Evolutionary conservation across 2,113 vertebrate species (phyloP), one percentile per base, ranked within the genome.

Genomic region (Astatotilapia flaviijosephi): DNA sequence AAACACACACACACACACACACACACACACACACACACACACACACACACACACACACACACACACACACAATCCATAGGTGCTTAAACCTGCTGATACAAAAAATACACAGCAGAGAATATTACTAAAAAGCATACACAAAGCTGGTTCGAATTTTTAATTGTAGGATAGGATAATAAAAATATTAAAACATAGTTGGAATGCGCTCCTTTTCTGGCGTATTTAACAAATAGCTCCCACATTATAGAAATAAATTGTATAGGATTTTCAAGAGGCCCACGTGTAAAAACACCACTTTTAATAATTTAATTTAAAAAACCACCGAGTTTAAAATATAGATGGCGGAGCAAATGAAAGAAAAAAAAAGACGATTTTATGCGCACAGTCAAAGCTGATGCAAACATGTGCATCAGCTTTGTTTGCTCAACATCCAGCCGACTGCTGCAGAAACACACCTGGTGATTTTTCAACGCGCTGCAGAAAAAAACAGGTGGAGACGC

Each of bases 361-460:
- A 47, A 47, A 60, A 75, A 49, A 75, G 9, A 28, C 21, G 4
- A 19, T 12, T 19, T 49, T 49, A 47, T 49, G 14, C 14, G 26
- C 23, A 28, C 40, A 5, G 40, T 75, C 40, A 47, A 33, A 62
- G 28, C 58, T 33, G 58, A 62, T 62, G 58, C 28, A 60, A 15
- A 26, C 21, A 15, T 73, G 9, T 28, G 42, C 70, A 31, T 47
- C 70, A 49, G 42, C 23, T 31, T 75, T 49, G 42, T 49, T 49
- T 75, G 2, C 42, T 49, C 45, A 49, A 31, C 42, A 77, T 49
- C 42, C 23, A 49, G 45, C 23, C 26, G 23, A 26, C 70, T 77
- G 70, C 70, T 31, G 70, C 70, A 77, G 15, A 49, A 77, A 77
- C 70, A 31, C 70, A 51, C 42, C 70, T 77, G 70, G 70, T 31